Percentiles rank a stretch among this genome's conserved stretches.
These are phyloP conservation scores for Corydoras maculifer DNA, from an alignment of 2,113 vertebrate genomes.

Conservation along the genomic window DNA sequence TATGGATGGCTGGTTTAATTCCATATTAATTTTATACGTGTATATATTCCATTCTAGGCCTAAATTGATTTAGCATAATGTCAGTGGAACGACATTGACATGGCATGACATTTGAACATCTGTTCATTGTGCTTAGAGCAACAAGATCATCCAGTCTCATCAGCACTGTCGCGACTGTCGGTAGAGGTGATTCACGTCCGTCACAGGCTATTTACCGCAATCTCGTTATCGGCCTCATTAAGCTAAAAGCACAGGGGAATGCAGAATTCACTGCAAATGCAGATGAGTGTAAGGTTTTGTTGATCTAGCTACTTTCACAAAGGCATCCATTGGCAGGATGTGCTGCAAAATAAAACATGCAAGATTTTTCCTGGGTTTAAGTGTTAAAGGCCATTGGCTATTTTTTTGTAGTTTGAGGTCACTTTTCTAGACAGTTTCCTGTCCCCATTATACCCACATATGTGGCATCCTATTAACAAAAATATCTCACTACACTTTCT, in stretches of 20 bases:
- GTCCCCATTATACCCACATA: neutral
- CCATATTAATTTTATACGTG: neutral
- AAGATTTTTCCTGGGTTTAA: neutral
- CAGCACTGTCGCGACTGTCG: neutral
- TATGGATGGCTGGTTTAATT: no score
- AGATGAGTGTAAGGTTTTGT: neutral
- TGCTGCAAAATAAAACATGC: neutral
- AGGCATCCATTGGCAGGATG: neutral
- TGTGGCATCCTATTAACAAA: neutral
- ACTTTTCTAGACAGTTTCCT: neutral
- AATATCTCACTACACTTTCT: neutral
- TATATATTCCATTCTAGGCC: no score
- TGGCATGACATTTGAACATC: slow-evolving; percentile 13
- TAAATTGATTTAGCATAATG: neutral
- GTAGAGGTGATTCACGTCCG: slow-evolving; percentile 6
- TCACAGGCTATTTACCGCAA: slow-evolving; percentile 12
- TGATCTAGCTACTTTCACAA: neutral
- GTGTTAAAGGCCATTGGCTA: no score
- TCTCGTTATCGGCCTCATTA: slow-evolving; percentile 35
- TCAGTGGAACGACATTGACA: slow-evolving; percentile 8
- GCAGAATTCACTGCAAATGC: slow-evolving; percentile 5
- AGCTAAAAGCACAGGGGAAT: slow-evolving; percentile 20
- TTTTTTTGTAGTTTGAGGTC: no score
- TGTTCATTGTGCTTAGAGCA: slow-evolving; percentile 17
- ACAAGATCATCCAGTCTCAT: slow-evolving; percentile 30